Percentiles rank a stretch among this genome's conserved stretches.
These are phyloP conservation scores for Colius striatus DNA, from an alignment of 2,113 vertebrate genomes.

Conservation along the genomic window DNA sequence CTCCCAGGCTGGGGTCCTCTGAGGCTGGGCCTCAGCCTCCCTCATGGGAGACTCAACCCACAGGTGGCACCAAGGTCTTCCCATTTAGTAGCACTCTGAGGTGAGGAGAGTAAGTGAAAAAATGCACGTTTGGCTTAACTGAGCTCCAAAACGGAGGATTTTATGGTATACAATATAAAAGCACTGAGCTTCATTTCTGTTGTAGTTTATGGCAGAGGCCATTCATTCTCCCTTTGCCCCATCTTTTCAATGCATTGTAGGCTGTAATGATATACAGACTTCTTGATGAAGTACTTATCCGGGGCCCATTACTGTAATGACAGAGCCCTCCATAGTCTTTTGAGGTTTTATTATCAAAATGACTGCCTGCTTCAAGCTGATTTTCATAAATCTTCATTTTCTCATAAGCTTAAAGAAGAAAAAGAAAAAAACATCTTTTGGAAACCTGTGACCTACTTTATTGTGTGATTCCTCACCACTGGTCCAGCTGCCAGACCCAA, in stretches of 20 bases:
- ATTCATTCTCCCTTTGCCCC: background rate
- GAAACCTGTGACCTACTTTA: constrained; percentile 34
- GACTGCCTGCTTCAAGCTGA: constrained; percentile 31
- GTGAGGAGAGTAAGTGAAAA: constrained; percentile 9
- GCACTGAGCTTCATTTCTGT: background rate
- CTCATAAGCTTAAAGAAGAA: background rate
- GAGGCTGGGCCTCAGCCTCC: rapidly evolving
- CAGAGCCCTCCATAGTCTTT: constrained; percentile 10
- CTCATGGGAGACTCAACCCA: rapidly evolving
- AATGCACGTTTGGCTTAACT: background rate
- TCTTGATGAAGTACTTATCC: constrained; percentile 43
- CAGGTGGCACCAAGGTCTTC: background rate
- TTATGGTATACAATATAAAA: background rate
- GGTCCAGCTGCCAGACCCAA: constrained; percentile 11
- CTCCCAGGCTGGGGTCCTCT: rapidly evolving
- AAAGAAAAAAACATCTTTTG: background rate
- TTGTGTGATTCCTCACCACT: background rate
- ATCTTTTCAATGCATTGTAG: constrained; percentile 9
- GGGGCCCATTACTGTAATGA: constrained; percentile 48
- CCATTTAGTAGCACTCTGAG: background rate
- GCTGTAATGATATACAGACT: constrained; percentile 8
- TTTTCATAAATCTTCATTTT: constrained; percentile 56
- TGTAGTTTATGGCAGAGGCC: constrained; percentile 47
- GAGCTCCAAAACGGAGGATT: constrained; percentile 9
- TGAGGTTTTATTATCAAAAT: constrained; percentile 46